These are phyloP conservation scores for Knipowitschia caucasica DNA, from an alignment of 2,797 vertebrate genomes.

Conservation along the genomic window DNA sequence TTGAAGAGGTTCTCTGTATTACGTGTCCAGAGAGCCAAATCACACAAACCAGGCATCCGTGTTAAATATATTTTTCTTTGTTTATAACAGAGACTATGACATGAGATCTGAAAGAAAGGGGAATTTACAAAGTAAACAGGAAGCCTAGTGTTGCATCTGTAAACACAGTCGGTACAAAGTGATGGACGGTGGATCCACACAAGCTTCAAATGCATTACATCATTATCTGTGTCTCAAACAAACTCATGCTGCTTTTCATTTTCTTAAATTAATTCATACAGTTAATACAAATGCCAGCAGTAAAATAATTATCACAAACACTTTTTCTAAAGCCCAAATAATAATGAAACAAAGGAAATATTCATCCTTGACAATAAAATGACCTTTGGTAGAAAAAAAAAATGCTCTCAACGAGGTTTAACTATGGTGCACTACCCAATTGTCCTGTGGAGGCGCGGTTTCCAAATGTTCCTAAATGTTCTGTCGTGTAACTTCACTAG, in stretches of 20 bases:
- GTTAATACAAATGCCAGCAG: slow-evolving; percentile 23
- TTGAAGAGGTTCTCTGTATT: too few relatives aligned
- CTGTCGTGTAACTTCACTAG: too few relatives aligned
- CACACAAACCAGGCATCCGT: not conserved
- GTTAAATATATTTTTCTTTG: slow-evolving; percentile 56
- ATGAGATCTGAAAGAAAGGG: slow-evolving; percentile 49
- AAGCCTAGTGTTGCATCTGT: slow-evolving; percentile 58
- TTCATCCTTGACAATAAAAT: slow-evolving; percentile 59
- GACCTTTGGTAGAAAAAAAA: slow-evolving; percentile 59
- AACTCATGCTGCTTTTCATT: slow-evolving; percentile 19
- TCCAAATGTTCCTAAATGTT: too few relatives aligned
- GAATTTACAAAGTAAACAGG: slow-evolving; percentile 56
- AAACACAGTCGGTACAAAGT: slow-evolving; percentile 35
- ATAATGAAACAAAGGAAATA: slow-evolving; percentile 51
- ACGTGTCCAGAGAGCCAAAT: too few relatives aligned
- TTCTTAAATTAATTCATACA: slow-evolving; percentile 28
- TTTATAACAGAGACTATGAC: slow-evolving; percentile 61
- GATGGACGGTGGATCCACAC: slow-evolving; percentile 24
- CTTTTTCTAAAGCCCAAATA: slow-evolving; percentile 31
- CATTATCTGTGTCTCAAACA: slow-evolving; percentile 25
- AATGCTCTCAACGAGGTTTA: slow-evolving; percentile 31
- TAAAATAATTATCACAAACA: slow-evolving; percentile 27
- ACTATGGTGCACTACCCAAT: too few relatives aligned
- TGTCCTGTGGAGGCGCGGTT: too few relatives aligned
- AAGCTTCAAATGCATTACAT: slow-evolving; percentile 26